Base-by-base conservation (phyloP, 2,888 invertebrate genomes). In the Mylabris sibirica region DNA sequence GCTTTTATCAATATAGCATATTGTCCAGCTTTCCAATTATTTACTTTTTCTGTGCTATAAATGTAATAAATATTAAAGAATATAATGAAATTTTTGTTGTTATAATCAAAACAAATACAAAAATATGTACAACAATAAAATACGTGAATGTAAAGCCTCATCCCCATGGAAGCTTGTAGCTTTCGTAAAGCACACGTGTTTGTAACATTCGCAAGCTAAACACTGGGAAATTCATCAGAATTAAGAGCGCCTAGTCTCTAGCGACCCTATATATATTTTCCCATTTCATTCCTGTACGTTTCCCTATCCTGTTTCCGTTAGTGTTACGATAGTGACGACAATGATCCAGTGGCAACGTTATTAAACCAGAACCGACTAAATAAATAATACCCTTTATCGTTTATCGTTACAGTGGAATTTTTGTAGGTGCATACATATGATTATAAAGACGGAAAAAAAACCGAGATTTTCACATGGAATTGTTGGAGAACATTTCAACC, bases 171-270 rank as follows among this genome's bases (percentile, higher is more conserved):
- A 24, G 24, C 12, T 59, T 59, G 34, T 34, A 65, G 63, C 67
- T 64, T 44, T 41, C 34, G 22, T 59, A 35, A 35, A 68, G 63
- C 57, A 59, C 59, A 63, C 59, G 64, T 65, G 62, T 62, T 59
- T 59, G 59, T 57, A 64, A 41, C 24, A 44, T 59, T 64, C 64
- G 34, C 44, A 11, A 59, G 61, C 59, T 67, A 67, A 67, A 49
- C 66, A 57, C 53, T 59, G 44, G 61, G 61, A 68, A 68, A 68
- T 68, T 68, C 61, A 68, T 68, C 67, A 64, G 63, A 64, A 68
- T 68, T 68, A 68, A 64, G 63, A 34, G 64, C 67, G 59, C 59
- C 22, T 63, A 63, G 44, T 67, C 62, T 63, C 59, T 30, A 14
- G 60, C 53, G 67, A 24, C 49, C 17, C 20, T 2, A 24, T 4